Base-by-base conservation (phyloP, 1,140 invertebrate genomes). In the Helicoverpa zea region DNA sequence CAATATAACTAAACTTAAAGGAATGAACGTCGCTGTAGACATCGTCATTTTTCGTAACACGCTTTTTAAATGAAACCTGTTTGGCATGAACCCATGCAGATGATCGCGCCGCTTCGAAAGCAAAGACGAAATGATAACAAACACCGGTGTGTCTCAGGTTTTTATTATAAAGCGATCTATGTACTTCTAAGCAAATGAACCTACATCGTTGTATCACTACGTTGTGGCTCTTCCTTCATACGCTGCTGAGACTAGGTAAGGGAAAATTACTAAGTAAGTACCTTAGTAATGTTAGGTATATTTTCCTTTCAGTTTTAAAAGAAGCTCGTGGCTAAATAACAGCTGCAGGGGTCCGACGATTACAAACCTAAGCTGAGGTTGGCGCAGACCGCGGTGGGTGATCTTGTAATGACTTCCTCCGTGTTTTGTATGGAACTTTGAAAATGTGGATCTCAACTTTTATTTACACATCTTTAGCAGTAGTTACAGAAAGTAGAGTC, bases 111-210 rank as follows among this genome's bases (percentile, higher is more conserved):
- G 59, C 80, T 64, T 79, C 82, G 81, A 80, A 81, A 81, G 84
- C 86, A 83, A 89, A 88, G 81, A 84, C 84, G 51, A 81, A 90
- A 87, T 89, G 90, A 85, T 86, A 86, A 84, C 80, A 76, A 81
- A 83, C 63, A 73, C 63, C 64, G 58, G 30, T 23, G 29, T 14
- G 68, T 56, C 79, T 68, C 63, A 72, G 77, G 74, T 80, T 86
- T 86, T 84, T 87, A 85, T 83, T 79, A 70, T 86, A 85, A 82
- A 83, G 63, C 63, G 68, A 18, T 68, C n/a, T 18, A 35, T 35
- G 16, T 70, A 16, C 23, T 70, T 70, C 51, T 77, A 84, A 52
- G 77, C 68, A 81, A 86, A 82, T 82, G 63, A 78, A 80, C 82
- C 74, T 74, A 72, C 59, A 70, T 49, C 29, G 29, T 56, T 43